Base-by-base conservation (phyloP, 2,113 vertebrate species). In the Hoplias malabaricus region DNA sequence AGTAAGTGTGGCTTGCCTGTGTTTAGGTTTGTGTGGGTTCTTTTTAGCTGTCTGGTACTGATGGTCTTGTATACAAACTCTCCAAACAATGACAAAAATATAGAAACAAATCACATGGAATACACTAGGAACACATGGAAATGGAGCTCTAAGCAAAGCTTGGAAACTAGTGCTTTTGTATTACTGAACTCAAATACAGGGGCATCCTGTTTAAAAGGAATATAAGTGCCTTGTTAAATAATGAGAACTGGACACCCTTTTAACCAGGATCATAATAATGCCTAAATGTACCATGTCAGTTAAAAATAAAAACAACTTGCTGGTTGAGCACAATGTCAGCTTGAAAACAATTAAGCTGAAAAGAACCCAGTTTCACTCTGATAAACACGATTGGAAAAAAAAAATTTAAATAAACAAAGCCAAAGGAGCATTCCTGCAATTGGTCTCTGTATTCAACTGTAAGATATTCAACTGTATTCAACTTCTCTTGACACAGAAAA, bases 321-420 rank as follows among this genome's bases (percentile, higher is more conserved):
- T 96, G 95, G 94, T 94, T 95, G 93, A 95, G 92, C 93, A 94
- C 94, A 93, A 90, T 73, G 80, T 91, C 85, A 86, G 87, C 86
- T 85, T 89, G 69, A 80, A 84, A 84, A 25, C 59, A 84, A 83
- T 77, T 74, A 80, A 68, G 21, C 27, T 69, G 74, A 77, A 68
- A 86, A 86, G 80, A 80, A 68, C 69, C 74, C 73, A 85, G 86
- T 86, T 86, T 87, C 80, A 87, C 80, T 84, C 88, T 82, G 84
- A 87, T 77, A 85, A 83, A 80, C 83, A 84, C 40, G 23, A 75
- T 87, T n/a, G n/a, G n/a, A n/a, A n/a, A n/a, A n/a, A n/a, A n/a
- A 14, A 66, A 50, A 38, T 75, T 66, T 4, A 59, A 76, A n/a
- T n/a, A n/a, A 48, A 12, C 13, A n/a, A 46, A 65, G n/a, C n/a